These are phyloP conservation scores for Trogon melanurus DNA, from an alignment of 2,113 vertebrate species.

Conservation along the genomic window DNA sequence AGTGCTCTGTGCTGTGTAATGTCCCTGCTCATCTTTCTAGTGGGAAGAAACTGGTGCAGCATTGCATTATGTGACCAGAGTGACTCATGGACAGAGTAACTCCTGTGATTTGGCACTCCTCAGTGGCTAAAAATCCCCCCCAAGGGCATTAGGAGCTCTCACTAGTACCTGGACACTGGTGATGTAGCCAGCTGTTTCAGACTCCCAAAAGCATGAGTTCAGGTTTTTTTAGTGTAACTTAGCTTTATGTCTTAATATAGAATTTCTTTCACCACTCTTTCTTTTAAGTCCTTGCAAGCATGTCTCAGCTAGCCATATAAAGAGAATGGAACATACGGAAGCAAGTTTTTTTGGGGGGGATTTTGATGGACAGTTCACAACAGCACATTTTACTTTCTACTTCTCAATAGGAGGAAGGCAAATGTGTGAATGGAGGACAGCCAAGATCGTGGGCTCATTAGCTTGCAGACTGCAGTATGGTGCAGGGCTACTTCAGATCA, in stretches of 20 bases:
- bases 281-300: background rate
- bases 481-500: background rate
- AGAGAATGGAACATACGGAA: slow-evolving; percentile 26
- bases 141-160: background rate
- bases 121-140: background rate
- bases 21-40: background rate
- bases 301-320: background rate
- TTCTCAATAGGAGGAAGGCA: slow-evolving; percentile 15
- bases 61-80: background rate
- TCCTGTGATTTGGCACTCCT: background rate
- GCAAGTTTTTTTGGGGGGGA: background rate
- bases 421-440: slow-evolving; percentile 42
- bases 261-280: background rate
- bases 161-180: background rate
- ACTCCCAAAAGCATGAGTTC: background rate
- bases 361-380: slow-evolving; percentile 51
- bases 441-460: slow-evolving; percentile 33
- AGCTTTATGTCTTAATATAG: background rate
- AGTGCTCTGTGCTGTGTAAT: background rate
- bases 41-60: background rate
- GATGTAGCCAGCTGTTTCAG: background rate
- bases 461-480: background rate
- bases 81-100: background rate
- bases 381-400: slow-evolving; percentile 29
- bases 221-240: background rate